phyloP scores from a whole-genome alignment of 1,140 invertebrate species.

The Ips typographus region DNA sequence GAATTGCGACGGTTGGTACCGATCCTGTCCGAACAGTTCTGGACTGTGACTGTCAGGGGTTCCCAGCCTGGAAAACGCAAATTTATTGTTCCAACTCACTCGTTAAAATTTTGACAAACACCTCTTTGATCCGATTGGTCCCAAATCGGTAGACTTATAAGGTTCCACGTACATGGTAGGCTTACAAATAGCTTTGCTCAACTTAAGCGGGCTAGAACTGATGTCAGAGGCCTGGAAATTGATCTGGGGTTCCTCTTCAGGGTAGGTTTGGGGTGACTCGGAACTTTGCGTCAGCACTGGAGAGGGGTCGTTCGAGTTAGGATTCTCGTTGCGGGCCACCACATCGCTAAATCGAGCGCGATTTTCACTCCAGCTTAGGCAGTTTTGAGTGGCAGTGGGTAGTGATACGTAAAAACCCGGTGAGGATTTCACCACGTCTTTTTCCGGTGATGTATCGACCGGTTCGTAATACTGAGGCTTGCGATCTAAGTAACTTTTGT shows the following conservation, averaged over 20 bases:
- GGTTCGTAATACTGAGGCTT: constrained; percentile 8
- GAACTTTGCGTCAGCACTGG: constrained; percentile 7
- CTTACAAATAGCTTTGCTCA: constrained; percentile 34
- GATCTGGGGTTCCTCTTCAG: constrained; percentile 10
- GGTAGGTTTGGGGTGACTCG: constrained; percentile 9
- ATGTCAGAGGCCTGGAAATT: constrained; percentile 6
- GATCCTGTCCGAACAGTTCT: constrained; percentile 23
- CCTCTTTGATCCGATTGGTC: constrained; percentile 48
- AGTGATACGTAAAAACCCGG: constrained; percentile 24
- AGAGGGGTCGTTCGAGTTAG: constrained; percentile 12
- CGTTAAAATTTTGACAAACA: background rate
- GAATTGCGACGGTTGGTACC: constrained; percentile 11
- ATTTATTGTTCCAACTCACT: too few relatives aligned
- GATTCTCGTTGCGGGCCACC: constrained; percentile 53
- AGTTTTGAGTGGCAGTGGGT: constrained; percentile 32
- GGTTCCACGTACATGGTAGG: constrained; percentile 51
- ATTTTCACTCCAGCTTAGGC: constrained; percentile 58
- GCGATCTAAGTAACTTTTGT: constrained; percentile 30
- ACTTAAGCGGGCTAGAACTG: constrained; percentile 24
- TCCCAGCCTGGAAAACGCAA: constrained; percentile 25
- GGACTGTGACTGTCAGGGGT: constrained; percentile 31
- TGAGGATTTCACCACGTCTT: constrained; percentile 24
- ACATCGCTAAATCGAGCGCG: constrained; percentile 54
- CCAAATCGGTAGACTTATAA: constrained; percentile 46
- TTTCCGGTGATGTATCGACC: constrained; percentile 5